Evolutionary conservation across 2,888 invertebrate genomes (phyloP), one percentile per base, ranked within the genome.

Genomic region (Caenorhabditis zanzibari): DNA sequence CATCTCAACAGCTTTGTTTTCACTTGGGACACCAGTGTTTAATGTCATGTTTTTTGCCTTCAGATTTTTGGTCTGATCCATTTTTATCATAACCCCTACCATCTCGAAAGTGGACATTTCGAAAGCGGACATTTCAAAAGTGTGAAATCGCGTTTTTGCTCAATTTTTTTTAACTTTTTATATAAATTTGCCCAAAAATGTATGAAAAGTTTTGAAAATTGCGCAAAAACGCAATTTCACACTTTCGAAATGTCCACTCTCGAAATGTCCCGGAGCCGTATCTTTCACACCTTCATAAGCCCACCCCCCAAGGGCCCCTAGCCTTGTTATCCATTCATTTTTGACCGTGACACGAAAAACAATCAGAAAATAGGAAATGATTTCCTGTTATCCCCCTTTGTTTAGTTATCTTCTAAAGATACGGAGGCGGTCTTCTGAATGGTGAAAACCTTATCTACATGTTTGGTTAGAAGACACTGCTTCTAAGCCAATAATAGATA

Each of bases 351-450:
- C 38, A 38, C 38, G 35, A 63, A 74, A 74, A 74, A 74, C 74
- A 63, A 52, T 49, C 54, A 28, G 38, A 47, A 24, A 16, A 35
- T 22, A 58, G 38, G 19, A 24, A 16, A 35, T 22, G 47, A 75
- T 49, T 35, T 54, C 32, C 56, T 75, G 66, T 56, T 44, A 38
- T 38, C 38, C 38, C 10, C 38, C 38, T 6, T 52, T 64, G 56
- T 74, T 28, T 44, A 56, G 56, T 64, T 44, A 59, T 68, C 58
- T 66, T 66, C 49, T 22, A 59, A 75, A 75, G 66, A 75, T 75
- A 75, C 24, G 24, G 32, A 38, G 38, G 38, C 52, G 35, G 59
- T 73, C 61, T 61, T 73, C 49, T n/a, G 26, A 41, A 63, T 68
- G 49, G 32, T 28, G 19, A 22, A 38, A 68, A 52, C 68, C 63